A percentile compares a stretch with the other conserved stretches of the same genome.
phyloP scores from a whole-genome alignment of 2,113 vertebrate genomes.

The Rutilus rutilus region DNA sequence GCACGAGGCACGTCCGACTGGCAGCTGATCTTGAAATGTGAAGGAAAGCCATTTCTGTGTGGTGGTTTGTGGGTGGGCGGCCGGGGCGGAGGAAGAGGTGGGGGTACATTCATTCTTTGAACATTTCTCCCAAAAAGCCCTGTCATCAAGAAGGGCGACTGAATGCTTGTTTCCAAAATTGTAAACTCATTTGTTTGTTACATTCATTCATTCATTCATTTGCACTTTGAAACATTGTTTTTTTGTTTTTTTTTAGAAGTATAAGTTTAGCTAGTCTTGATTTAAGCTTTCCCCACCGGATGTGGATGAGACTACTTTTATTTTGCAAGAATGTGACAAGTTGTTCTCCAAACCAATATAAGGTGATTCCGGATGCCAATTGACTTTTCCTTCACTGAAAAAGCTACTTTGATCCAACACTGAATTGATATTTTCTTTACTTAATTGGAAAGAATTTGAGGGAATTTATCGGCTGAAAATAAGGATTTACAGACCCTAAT shows the following conservation, averaged over 20 bases:
- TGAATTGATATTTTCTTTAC: neutral
- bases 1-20: conserved; percentile 40
- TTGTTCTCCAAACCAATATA: neutral
- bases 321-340: neutral
- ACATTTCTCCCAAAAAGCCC: conserved; percentile 54
- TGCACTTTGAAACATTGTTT: conserved; percentile 23
- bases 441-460: neutral
- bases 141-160: conserved; percentile 57
- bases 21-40: conserved; percentile 45
- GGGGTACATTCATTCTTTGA: conserved; percentile 58
- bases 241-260: too few relatives aligned
- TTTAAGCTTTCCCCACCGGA: neutral
- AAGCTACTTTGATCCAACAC: neutral
- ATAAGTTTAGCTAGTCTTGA: neutral
- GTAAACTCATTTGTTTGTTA: conserved; percentile 59
- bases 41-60: conserved; percentile 29
- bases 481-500: neutral
- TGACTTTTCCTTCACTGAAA: neutral
- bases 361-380: neutral
- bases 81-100: neutral
- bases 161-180: conserved; percentile 57
- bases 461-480: neutral
- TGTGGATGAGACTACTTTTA: neutral
- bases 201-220: conserved; percentile 54
- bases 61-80: conserved; percentile 16